phyloP scores from a whole-genome alignment of 2,113 vertebrate species.

The Mirza zaza region DNA sequence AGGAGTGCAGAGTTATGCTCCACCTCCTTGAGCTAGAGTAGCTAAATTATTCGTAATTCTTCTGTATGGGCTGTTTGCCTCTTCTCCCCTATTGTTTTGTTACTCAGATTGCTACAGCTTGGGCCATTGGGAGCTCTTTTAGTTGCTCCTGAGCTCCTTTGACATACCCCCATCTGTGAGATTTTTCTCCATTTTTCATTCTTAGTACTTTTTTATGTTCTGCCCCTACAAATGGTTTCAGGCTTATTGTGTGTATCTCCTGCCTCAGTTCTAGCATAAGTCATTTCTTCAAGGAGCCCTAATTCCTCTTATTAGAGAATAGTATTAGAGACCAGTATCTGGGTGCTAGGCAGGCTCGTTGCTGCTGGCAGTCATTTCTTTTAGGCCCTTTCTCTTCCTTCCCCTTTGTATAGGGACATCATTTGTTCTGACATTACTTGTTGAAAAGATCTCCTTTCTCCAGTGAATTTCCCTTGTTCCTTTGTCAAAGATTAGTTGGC shows the following conservation, averaged over 20 bases:
- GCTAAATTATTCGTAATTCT: neutral
- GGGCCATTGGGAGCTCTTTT: neutral
- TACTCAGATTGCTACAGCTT: neutral
- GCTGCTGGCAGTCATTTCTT: neutral
- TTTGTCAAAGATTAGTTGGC: neutral
- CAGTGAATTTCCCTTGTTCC: neutral
- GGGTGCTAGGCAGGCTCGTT: neutral
- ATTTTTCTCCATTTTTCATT: neutral
- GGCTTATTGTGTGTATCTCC: neutral
- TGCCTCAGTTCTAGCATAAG: neutral
- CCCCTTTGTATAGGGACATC: neutral
- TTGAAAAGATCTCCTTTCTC: neutral
- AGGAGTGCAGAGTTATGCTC: neutral
- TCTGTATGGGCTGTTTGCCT: fast-evolving
- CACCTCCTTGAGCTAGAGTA: neutral
- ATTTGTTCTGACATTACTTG: neutral
- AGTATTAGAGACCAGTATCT: neutral
- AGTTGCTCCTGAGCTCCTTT: neutral
- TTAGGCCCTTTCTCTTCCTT: neutral
- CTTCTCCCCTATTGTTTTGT: neutral
- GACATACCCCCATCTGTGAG: neutral
- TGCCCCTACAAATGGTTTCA: no score
- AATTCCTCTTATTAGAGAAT: neutral
- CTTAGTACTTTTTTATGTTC: neutral
- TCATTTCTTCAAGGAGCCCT: neutral